Evolutionary conservation across 2,113 vertebrate genomes (phyloP).

Genomic region (Eulemur rufifrons): DNA sequence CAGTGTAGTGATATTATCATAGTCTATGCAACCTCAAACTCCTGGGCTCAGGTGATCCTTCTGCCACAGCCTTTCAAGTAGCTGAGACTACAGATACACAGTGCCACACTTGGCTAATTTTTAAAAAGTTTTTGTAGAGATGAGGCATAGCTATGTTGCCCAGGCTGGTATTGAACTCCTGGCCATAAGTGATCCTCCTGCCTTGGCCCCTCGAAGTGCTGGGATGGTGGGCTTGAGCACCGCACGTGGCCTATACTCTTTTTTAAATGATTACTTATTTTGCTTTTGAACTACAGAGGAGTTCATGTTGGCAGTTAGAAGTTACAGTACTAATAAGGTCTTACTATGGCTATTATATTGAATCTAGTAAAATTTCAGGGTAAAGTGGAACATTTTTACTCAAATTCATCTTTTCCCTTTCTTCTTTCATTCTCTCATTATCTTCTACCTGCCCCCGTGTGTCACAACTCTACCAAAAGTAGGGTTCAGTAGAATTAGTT

Average conservation of each 20-base stretch:
- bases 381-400: background rate
- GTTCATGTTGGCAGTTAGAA: background rate
- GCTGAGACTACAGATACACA: too few species aligned
- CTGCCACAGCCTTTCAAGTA: too few species aligned
- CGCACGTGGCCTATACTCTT: background rate
- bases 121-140: too few species aligned
- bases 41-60: too few species aligned
- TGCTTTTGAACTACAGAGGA: constrained; percentile 14
- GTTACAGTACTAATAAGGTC: background rate
- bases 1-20: too few species aligned
- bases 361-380: background rate
- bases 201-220: too few species aligned
- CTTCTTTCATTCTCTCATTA: background rate
- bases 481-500: background rate
- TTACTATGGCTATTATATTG: background rate
- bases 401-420: background rate
- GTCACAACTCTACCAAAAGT: background rate
- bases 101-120: too few species aligned
- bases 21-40: too few species aligned
- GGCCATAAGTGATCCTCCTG: too few species aligned
- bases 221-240: too few species aligned
- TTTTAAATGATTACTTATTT: background rate
- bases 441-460: background rate
- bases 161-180: too few species aligned
- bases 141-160: too few species aligned